Percentiles rank a stretch among this genome's conserved stretches.
Conservation (phyloP, 1,140 invertebrate genomes). For the Papilio xuthus region DNA sequence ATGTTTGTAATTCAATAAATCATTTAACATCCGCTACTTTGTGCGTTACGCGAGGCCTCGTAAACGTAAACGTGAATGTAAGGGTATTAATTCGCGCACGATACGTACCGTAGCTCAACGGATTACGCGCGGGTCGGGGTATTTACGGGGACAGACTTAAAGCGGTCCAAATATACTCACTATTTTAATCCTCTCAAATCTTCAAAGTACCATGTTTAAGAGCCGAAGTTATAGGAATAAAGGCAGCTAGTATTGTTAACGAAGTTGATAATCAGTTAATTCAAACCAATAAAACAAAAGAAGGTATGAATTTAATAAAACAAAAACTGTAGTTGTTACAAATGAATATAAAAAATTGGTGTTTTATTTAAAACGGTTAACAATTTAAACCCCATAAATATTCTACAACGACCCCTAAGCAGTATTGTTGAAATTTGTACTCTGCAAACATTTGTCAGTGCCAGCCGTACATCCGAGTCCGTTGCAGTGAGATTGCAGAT, state of each 20-base stretch:
- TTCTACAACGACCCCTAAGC: conserved; percentile 53
- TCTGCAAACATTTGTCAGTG: conserved; percentile 76
- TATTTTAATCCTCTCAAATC: background rate
- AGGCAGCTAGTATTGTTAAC: background rate
- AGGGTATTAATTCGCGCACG: conserved; percentile 55
- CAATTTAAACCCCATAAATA: conserved; percentile 33
- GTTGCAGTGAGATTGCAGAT: conserved; percentile 74
- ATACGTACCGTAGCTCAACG: conserved; percentile 55
- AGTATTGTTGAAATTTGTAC: conserved; percentile 77
- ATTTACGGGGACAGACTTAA: background rate
- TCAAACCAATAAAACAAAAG: too few species aligned
- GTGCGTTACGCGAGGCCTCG: conserved; percentile 49
- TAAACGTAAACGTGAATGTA: conserved; percentile 52
- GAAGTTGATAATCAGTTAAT: background rate
- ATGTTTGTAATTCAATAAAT: conserved; percentile 66
- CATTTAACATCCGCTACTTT: conserved; percentile 66
- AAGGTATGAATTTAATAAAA: too few species aligned
- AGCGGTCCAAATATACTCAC: conserved; percentile 1
- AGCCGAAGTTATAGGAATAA: background rate
- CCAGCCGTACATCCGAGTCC: conserved; percentile 66
- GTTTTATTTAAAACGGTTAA: background rate
- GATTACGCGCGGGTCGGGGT: conserved; percentile 43
- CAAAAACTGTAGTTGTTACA: background rate
- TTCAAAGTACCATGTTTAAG: background rate
- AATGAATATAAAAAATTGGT: background rate